Evolutionary conservation across 2,888 invertebrate genomes (phyloP).

Genomic region (Rhingia rostrata): DNA sequence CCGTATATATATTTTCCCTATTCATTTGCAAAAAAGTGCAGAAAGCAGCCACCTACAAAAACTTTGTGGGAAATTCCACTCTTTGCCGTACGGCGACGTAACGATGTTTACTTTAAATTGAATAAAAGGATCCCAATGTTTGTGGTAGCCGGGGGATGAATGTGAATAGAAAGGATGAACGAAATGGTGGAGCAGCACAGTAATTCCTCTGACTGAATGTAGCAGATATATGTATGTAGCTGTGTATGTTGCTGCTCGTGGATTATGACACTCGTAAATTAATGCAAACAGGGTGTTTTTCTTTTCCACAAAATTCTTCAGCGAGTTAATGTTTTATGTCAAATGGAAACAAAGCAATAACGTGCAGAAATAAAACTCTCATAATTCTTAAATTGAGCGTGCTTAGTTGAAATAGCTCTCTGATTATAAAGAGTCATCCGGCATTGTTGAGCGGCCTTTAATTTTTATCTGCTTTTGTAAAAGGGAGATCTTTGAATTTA

Average conservation of each 20-base stretch:
- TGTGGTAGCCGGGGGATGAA: slow-evolving; percentile 69
- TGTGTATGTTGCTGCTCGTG: slow-evolving; percentile 30
- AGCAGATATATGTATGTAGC: slow-evolving; percentile 1
- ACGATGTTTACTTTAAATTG: slow-evolving; percentile 74
- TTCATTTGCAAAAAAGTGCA: slow-evolving; percentile 28
- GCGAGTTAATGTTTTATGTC: slow-evolving; percentile 55
- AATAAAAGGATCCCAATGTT: slow-evolving; percentile 73
- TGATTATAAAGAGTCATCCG: not conserved
- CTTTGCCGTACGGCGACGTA: slow-evolving; percentile 61
- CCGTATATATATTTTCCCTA: slow-evolving; percentile 6
- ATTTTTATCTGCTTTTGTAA: no score
- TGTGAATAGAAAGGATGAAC: slow-evolving; percentile 62
- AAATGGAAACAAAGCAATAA: slow-evolving; percentile 45
- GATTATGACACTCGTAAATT: slow-evolving; percentile 73
- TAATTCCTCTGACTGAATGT: slow-evolving; percentile 9
- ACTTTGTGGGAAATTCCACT: slow-evolving; percentile 57
- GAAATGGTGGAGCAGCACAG: slow-evolving; percentile 21
- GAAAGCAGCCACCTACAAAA: slow-evolving; percentile 35
- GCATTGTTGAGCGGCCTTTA: no score
- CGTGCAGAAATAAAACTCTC: slow-evolving; percentile 24
- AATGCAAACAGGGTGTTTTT: slow-evolving; percentile 68
- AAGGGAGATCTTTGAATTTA: no score
- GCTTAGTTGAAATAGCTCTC: slow-evolving; percentile 50
- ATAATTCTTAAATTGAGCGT: slow-evolving; percentile 36
- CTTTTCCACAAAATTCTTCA: slow-evolving; percentile 53